Conservation (phyloP, 2,797 vertebrate genomes). For the Pangasius macronema region DNA sequence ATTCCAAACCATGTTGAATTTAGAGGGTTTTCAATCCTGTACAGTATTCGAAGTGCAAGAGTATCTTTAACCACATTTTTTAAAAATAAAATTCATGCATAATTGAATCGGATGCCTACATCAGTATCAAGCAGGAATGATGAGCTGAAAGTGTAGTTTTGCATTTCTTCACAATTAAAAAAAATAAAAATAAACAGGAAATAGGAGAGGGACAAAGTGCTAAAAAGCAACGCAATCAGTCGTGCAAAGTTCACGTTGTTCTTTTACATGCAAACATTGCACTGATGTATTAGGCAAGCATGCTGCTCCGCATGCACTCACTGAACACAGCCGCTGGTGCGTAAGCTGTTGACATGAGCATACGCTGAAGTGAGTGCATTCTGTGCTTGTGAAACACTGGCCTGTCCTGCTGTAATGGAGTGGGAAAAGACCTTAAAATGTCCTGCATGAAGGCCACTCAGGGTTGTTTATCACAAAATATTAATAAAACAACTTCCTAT, state of each 20-base stretch:
- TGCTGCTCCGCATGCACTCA: background rate
- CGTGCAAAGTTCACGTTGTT: constrained; percentile 4
- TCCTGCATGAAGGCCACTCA: background rate
- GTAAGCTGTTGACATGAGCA: constrained; percentile 22
- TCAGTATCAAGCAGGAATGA: background rate
- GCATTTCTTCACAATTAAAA: background rate
- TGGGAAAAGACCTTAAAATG: constrained; percentile 41
- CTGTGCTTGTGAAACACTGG: constrained; percentile 40
- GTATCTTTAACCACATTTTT: too few relatives aligned
- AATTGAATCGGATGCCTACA: background rate
- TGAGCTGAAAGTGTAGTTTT: background rate
- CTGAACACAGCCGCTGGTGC: constrained; percentile 16
- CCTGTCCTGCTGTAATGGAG: constrained; percentile 37
- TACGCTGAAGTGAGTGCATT: constrained; percentile 15
- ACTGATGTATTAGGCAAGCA: constrained; percentile 24
- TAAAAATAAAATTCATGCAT: background rate
- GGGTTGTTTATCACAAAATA: background rate
- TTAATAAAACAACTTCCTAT: background rate
- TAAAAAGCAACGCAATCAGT: background rate
- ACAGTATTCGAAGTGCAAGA: background rate
- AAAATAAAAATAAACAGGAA: background rate
- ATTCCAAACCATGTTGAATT: background rate
- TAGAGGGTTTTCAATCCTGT: background rate
- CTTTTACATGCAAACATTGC: constrained; percentile 25
- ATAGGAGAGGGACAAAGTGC: background rate